Conservation (phyloP, 2,888 invertebrate species). For the Miltochrista miniata region DNA sequence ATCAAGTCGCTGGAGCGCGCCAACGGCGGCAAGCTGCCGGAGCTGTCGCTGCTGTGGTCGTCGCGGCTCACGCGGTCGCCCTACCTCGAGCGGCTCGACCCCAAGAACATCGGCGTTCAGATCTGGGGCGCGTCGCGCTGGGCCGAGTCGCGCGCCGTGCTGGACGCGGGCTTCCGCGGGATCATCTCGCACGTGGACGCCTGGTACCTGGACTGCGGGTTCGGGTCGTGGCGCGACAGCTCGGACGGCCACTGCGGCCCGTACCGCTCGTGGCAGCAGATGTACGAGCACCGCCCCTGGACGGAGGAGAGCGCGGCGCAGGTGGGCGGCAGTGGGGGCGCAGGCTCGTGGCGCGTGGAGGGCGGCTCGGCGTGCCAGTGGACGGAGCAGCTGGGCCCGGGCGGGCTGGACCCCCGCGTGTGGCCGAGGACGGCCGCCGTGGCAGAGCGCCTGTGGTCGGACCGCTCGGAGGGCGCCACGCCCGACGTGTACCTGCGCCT, state of each 20-base stretch:
- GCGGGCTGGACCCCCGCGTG: constrained; percentile 89
- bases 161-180: constrained; percentile 90
- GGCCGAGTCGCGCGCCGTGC: constrained; percentile 90
- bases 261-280: constrained; percentile 93
- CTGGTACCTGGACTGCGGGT: constrained; percentile 95
- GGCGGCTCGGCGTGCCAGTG: constrained; percentile 94
- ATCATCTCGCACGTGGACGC: constrained; percentile 94
- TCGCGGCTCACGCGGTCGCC: constrained; percentile 90
- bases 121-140: constrained; percentile 93
- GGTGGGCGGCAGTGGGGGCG: constrained; percentile 85
- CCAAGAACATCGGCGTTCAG: constrained; percentile 86
- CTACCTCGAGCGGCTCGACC: constrained; percentile 84
- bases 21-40: constrained; percentile 82
- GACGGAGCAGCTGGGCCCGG: constrained; percentile 91
- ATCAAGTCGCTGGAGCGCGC: constrained; percentile 85
- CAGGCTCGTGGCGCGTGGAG: constrained; percentile 78
- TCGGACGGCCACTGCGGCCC: constrained; percentile 94
- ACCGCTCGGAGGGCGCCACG: constrained; percentile 76
- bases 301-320: constrained; percentile 69
- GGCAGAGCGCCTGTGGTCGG: constrained; percentile 91
- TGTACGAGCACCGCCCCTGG: constrained; percentile 93
- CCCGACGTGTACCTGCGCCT: constrained; percentile 88
- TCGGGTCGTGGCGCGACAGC: constrained; percentile 92
- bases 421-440: constrained; percentile 93
- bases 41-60: constrained; percentile 88